Evolutionary conservation across 2,113 vertebrate genomes (phyloP).

Genomic region (Megaceryle torquata): DNA sequence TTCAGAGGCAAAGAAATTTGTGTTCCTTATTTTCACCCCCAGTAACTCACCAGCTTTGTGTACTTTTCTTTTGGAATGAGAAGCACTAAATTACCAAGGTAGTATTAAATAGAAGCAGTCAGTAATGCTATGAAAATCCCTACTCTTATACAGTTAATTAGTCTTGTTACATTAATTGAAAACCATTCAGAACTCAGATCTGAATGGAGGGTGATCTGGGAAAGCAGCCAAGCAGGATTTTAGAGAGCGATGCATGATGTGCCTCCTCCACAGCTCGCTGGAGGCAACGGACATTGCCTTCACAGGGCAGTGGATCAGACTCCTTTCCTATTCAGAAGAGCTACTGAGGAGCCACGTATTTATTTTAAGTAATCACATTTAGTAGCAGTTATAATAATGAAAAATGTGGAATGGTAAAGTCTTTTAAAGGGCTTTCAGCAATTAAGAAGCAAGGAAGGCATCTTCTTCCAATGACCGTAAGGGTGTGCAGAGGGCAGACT

Average conservation of each 20-base stretch:
- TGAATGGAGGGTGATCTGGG: conserved; percentile 9
- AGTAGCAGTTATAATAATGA: not conserved
- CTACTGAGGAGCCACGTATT: not conserved
- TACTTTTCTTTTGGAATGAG: not conserved
- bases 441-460: not conserved
- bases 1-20: not conserved
- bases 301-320: not conserved
- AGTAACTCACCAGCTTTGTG: not conserved
- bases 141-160: conserved; percentile 54
- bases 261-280: not conserved
- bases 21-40: not conserved
- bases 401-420: conserved; percentile 4
- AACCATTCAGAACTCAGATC: conserved; percentile 13
- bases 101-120: conserved; percentile 7
- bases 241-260: not conserved
- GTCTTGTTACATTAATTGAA: conserved; percentile 55
- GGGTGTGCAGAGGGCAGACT: not conserved
- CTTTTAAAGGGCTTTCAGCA: not conserved
- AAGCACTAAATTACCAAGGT: conserved; percentile 15
- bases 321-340: fast-evolving
- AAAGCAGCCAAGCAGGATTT: not conserved
- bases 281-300: not conserved
- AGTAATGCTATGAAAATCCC: not conserved
- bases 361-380: not conserved
- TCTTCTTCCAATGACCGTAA: not conserved